phyloP scores from a whole-genome alignment of 2,113 vertebrate species.

The Coryphaenoides rupestris region DNA sequence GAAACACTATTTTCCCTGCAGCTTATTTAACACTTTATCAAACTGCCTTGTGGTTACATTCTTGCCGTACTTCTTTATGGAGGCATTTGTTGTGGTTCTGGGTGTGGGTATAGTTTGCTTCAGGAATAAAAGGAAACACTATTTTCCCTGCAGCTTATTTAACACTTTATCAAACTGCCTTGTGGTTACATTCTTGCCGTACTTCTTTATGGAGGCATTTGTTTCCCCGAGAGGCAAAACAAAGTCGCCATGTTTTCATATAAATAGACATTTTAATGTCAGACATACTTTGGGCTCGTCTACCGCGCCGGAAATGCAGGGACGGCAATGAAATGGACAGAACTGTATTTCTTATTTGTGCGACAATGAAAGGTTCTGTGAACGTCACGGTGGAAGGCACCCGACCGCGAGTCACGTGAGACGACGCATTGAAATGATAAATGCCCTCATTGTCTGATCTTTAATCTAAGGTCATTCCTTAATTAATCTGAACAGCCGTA shows the following conservation, averaged over 20 bases:
- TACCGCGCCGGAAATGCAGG: constrained; percentile 9
- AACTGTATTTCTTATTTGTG: constrained; percentile 9
- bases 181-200: constrained; percentile 42
- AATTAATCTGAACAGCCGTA: constrained; percentile 73
- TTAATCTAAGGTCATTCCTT: constrained; percentile 72
- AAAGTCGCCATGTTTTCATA: constrained; percentile 34
- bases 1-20: constrained; percentile 44
- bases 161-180: constrained; percentile 53
- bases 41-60: constrained; percentile 40
- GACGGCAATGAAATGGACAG: background rate
- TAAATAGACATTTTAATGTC: constrained; percentile 30
- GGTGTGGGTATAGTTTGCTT: constrained; percentile 46
- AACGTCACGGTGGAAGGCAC: constrained; percentile 6
- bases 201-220: constrained; percentile 48
- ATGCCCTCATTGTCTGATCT: constrained; percentile 62
- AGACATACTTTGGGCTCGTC: constrained; percentile 10
- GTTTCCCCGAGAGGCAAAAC: constrained; percentile 35
- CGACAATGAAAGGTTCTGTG: background rate
- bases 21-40: constrained; percentile 63
- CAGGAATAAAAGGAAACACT: constrained; percentile 54
- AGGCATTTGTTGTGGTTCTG: constrained; percentile 36
- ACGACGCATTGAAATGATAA: constrained; percentile 53
- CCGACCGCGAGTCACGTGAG: constrained; percentile 36
- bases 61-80: constrained; percentile 45
- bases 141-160: constrained; percentile 50